A percentile compares a stretch with the other conserved stretches of the same genome.
Conservation (phyloP, 2,888 invertebrate genomes). For the Synanthedon myopaeformis region DNA sequence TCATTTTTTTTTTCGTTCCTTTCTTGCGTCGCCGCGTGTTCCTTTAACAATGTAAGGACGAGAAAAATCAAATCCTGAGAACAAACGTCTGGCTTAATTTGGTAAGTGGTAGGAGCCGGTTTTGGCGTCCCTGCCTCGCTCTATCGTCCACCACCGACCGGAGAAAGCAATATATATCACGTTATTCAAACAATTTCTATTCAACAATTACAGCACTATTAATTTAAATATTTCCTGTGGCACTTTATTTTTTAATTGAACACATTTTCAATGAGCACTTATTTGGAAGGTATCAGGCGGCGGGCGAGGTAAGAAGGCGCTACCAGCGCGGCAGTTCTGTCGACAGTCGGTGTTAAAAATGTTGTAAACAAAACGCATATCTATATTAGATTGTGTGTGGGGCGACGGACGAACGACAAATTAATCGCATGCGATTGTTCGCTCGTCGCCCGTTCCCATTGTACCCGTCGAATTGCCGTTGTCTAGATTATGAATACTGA, state of each 20-base stretch:
- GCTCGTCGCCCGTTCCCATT: conserved; percentile 32
- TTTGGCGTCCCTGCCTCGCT: conserved; percentile 50
- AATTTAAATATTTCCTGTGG: conserved; percentile 9
- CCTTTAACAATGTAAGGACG: conserved; percentile 86
- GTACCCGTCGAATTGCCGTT: conserved; percentile 43
- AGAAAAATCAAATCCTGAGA: conserved; percentile 98
- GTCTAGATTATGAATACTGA: conserved; percentile 63
- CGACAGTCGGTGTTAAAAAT: conserved; percentile 60
- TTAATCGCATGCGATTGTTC: conserved; percentile 35
- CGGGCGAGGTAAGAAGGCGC: conserved; percentile 50
- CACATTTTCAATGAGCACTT: conserved; percentile 1
- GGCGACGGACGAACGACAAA: conserved; percentile 39
- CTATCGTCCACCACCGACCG: conserved; percentile 23
- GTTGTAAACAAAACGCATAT: conserved; percentile 49
- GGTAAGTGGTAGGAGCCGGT: conserved; percentile 83
- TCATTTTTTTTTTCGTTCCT: conserved; percentile 62
- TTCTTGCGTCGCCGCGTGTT: conserved; percentile 71
- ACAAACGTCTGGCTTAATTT: conserved; percentile 98
- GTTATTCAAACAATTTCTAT: conserved; percentile 8
- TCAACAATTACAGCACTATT: conserved; percentile 21
- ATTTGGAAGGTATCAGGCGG: conserved; percentile 35
- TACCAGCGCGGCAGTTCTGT: conserved; percentile 56
- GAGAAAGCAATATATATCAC: background rate
- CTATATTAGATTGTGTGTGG: conserved; percentile 51
- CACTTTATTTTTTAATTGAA: conserved; percentile 4